Evolutionary conservation across 1,140 invertebrate genomes (phyloP).

Genomic region (Eurosta solidaginis): DNA sequence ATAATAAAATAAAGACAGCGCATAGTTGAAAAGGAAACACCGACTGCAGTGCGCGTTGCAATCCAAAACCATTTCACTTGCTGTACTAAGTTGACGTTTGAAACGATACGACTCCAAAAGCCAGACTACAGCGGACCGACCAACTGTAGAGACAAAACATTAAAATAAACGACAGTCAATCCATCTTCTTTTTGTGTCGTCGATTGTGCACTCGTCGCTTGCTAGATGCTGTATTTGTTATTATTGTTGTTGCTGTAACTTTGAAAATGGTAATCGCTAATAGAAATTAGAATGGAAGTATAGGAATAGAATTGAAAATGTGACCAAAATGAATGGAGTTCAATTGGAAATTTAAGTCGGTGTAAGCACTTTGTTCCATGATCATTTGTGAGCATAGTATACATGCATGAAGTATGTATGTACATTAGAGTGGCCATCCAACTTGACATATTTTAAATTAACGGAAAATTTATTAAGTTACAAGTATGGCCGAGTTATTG

Average conservation of each 20-base stretch:
- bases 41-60: background rate
- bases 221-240: background rate
- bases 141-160: conserved; percentile 57
- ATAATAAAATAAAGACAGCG: background rate
- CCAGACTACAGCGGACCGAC: conserved; percentile 39
- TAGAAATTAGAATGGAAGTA: background rate
- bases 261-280: conserved; percentile 18
- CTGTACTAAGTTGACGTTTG: background rate
- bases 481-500: too few relatives aligned
- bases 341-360: background rate
- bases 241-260: background rate
- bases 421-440: background rate
- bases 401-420: background rate
- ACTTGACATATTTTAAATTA: too few relatives aligned
- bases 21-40: conserved; percentile 26
- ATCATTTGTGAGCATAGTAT: background rate
- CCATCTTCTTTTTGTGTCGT: conserved; percentile 48
- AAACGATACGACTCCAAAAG: conserved; percentile 14
- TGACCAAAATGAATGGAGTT: conserved; percentile 3
- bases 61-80: background rate
- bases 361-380: background rate
- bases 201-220: conserved; percentile 14
- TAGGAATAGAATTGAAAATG: background rate
- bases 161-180: conserved; percentile 58
- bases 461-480: too few relatives aligned